Evolutionary conservation across 2,797 vertebrate genomes (phyloP).

Genomic region (Pempheris klunzingeri): DNA sequence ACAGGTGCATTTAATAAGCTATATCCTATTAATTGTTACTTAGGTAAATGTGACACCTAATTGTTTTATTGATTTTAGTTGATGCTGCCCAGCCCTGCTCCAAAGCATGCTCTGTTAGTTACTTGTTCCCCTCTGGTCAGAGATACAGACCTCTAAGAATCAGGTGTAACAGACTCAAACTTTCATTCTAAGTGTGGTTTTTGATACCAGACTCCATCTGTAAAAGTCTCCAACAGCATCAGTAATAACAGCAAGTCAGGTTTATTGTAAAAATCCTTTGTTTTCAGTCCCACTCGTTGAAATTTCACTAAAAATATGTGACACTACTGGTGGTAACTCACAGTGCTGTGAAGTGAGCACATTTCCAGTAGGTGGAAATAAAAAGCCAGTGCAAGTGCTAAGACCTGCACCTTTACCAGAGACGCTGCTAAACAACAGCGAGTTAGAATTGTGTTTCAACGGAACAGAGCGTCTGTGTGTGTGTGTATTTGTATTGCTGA

Average conservation of each 20-base stretch:
- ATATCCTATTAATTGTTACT: background rate
- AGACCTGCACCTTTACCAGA: background rate
- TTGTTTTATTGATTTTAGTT: background rate
- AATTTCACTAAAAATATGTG: background rate
- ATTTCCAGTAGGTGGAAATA: too few species aligned
- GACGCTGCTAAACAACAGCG: background rate
- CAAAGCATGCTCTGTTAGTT: too few species aligned
- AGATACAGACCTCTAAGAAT: background rate
- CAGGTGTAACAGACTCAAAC: background rate
- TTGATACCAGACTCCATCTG: too few species aligned
- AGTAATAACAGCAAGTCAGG: background rate
- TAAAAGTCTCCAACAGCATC: too few species aligned
- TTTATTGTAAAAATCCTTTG: background rate
- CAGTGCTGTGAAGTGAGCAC: background rate
- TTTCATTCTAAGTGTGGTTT: too few species aligned
- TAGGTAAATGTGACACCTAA: background rate
- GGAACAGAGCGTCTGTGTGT: background rate
- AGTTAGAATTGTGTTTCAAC: constrained; percentile 3
- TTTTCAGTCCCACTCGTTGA: background rate
- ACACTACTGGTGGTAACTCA: background rate
- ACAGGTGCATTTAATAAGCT: background rate
- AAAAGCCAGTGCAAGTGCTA: too few species aligned
- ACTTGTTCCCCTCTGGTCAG: too few species aligned
- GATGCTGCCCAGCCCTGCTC: background rate
- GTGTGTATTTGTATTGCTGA: background rate